Evolutionary conservation across 2,888 invertebrate species (phyloP), one percentile per base, ranked within the genome.

Genomic region (Cybosia mesomella): DNA sequence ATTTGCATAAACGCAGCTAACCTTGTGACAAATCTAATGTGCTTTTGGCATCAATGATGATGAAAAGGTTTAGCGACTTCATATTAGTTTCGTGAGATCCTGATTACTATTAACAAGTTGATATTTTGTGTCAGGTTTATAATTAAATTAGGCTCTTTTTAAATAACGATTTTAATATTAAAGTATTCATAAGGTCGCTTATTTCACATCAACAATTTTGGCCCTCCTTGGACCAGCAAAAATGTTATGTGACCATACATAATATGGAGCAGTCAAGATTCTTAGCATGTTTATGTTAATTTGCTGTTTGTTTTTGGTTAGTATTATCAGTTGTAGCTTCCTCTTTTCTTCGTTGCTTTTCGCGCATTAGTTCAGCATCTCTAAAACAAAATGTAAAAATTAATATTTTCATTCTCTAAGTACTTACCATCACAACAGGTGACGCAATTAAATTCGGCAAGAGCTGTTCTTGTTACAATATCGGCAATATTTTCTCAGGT

Each of bases 321-420:
- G 76, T 76, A 39, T 64, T 57, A 67, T 75, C 75, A 69, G 66
- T 81, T 74, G 79, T 72, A 70, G 84, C 76, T 76, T 96, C 95
- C 85, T 97, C 96, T 85, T 97, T 97, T 91, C 97, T 97, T 86
- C 96, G 95, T 94, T 98, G 98, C 89, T 98, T 98, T 87, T 98
- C 97, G 86, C 98, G 95, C 97, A 98, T 98, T 85, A 98, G 81
- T 87, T 98, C 98, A 28, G 98, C 98, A 95, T 98, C 98, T 86
- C 98, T 98, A 86, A 61, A 95, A 94, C 68, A 74, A 81, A 75
- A 79, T n/a, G n/a, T 1, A 57, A 18, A 34, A 13, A 28, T 34
- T 5, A 28, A 28, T 28, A 28, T 28, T 34, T 7, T 4, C 2
- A 34, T 34, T 4, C 10, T 10, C 2, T 34, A 34, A 32, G 5